Evolutionary conservation across 2,113 vertebrate species (phyloP), one percentile per base, ranked within the genome.

Genomic region (Gallinago media): DNA sequence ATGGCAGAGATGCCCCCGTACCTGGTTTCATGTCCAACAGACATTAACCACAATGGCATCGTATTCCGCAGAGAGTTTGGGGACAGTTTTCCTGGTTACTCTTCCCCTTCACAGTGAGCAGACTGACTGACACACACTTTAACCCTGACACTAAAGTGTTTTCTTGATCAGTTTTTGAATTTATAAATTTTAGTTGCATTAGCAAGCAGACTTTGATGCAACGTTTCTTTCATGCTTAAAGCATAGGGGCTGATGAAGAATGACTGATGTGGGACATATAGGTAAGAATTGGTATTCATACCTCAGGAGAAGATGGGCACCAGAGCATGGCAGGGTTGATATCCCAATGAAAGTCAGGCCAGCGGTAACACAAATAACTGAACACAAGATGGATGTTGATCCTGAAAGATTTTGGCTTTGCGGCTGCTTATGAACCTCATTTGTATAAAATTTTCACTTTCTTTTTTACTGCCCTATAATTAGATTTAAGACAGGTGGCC

Each of bases 391-490:
- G 23, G 34, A 26, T 32, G 27, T 22, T 55, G 38, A 74, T 38
- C 32, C 31, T 46, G 18, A 40, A 80, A 44, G 14, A 15, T 79
- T 90, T 83, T 40, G 18, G 40, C 16, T 81, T 88, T 81, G 21
- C 42, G 3, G 1, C 17, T 46, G 8, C 47, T 84, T 49, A 59
- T 81, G 90, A 84, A 56, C 27, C 25, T 81, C n/a, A 82, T 49
- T 73, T 46, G 55, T 22, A 32, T 46, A 70, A 85, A 94, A 84
- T 40, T 11, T 72, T 59, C 56, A 49, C n/a, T 63, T 87, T 78
- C 54, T 25, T 32, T n/a, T 92, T 92, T 73, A 80, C 34, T 91
- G 75, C 36, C 50, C 46, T 67, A 34, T 76, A 70, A 90, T 92
- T 73, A 85, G 59, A 56, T 44, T 8, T 19, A 54, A 87, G n/a